Evolutionary conservation across 2,888 invertebrate species (phyloP).

Genomic region (Melinaea menophilus): DNA sequence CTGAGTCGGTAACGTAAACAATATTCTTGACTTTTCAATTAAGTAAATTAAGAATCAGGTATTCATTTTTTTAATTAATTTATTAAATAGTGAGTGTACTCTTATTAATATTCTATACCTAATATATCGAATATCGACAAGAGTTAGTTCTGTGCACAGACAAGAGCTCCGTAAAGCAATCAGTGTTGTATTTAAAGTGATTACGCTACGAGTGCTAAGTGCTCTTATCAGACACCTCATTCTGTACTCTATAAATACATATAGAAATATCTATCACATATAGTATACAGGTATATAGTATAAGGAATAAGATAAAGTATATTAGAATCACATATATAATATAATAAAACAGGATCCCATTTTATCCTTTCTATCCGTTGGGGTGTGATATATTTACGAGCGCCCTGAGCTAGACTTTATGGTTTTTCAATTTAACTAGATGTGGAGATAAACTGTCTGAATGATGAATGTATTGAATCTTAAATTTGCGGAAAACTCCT

Average conservation of each 20-base stretch:
- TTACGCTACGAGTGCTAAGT: not conserved
- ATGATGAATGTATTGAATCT: conserved; percentile 7
- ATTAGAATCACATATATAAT: too few species aligned
- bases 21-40: too few species aligned
- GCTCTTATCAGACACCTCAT: conserved; percentile 1
- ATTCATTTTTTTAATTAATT: too few species aligned
- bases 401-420: conserved; percentile 31
- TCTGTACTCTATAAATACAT: too few species aligned
- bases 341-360: conserved; percentile 24
- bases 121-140: not conserved
- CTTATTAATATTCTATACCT: not conserved
- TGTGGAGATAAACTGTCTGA: conserved; percentile 14
- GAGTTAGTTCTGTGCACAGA: not conserved
- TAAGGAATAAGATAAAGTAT: too few species aligned
- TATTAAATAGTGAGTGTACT: too few species aligned
- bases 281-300: too few species aligned
- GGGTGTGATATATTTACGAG: conserved; percentile 37
- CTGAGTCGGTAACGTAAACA: too few species aligned
- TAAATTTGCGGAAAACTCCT: too few species aligned
- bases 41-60: too few species aligned
- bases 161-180: not conserved
- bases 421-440: conserved; percentile 29
- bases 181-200: not conserved
- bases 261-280: too few species aligned
- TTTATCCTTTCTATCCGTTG: conserved; percentile 18